Conservation (phyloP, 2,888 invertebrate genomes). For the Spilosoma lubricipeda region DNA sequence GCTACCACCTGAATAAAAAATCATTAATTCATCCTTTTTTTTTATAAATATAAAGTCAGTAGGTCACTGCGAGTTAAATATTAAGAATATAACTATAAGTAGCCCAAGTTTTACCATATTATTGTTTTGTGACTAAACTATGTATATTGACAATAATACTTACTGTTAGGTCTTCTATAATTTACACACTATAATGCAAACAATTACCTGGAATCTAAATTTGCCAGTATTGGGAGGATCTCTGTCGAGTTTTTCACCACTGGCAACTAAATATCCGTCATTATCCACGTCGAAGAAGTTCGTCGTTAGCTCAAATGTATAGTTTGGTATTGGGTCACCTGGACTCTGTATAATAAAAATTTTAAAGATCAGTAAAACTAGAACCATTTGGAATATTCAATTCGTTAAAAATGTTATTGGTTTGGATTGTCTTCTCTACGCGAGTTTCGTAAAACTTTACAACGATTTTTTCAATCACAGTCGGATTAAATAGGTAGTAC, state of each 20-base stretch:
- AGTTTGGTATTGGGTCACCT: conserved; percentile 92
- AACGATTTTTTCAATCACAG: background rate
- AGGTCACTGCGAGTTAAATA: too few relatives aligned
- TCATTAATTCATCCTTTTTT: background rate
- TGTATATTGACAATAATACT: too few relatives aligned
- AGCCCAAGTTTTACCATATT: too few relatives aligned
- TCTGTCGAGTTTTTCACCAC: conserved; percentile 93
- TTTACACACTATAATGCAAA: background rate
- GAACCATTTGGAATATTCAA: background rate
- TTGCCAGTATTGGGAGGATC: conserved; percentile 94
- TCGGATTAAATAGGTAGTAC: too few relatives aligned
- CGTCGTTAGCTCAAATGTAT: conserved; percentile 94
- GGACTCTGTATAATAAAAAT: conserved; percentile 85
- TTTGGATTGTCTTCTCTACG: too few relatives aligned
- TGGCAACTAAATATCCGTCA: conserved; percentile 91
- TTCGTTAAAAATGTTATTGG: background rate
- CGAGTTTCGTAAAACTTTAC: background rate
- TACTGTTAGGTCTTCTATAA: too few relatives aligned
- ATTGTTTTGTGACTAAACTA: too few relatives aligned
- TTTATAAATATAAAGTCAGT: too few relatives aligned
- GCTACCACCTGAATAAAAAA: conserved; percentile 89
- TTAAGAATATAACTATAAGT: too few relatives aligned
- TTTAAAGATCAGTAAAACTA: background rate
- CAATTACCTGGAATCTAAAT: conserved; percentile 92
- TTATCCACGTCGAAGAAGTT: conserved; percentile 92